Conservation (phyloP, 2,113 vertebrate genomes). For the Bos indicus region DNA sequence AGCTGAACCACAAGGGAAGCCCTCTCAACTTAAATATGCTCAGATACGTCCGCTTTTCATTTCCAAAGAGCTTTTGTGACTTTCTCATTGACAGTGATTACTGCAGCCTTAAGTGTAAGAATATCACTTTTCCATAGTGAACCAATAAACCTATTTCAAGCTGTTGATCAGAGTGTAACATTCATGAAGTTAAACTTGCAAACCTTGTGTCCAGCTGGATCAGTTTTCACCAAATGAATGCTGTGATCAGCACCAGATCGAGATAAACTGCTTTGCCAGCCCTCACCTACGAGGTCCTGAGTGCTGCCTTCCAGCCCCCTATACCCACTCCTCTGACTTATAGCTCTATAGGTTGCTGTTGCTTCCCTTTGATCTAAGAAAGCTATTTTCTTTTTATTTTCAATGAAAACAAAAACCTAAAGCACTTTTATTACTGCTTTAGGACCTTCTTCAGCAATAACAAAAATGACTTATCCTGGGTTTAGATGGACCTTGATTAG, state of each 20-base stretch:
- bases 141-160: background rate
- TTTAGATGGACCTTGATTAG: background rate
- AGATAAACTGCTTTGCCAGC: background rate
- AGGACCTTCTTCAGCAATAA: background rate
- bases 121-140: background rate
- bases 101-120: background rate
- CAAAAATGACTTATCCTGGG: background rate
- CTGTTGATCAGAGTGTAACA: background rate
- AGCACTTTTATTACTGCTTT: constrained; percentile 3
- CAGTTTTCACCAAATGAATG: background rate
- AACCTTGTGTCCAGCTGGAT: background rate
- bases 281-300: background rate
- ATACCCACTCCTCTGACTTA: background rate
- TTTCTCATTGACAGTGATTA: constrained; percentile 6
- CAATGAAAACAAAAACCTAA: background rate
- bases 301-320: background rate
- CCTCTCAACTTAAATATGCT: background rate
- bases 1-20: background rate
- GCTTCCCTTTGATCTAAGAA: background rate
- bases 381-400: background rate
- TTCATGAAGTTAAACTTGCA: background rate
- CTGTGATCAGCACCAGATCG: background rate
- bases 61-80: background rate
- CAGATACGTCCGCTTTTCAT: background rate
- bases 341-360: background rate